Conservation (phyloP, 2,797 vertebrate species). For the Cirrhinus molitorella region DNA sequence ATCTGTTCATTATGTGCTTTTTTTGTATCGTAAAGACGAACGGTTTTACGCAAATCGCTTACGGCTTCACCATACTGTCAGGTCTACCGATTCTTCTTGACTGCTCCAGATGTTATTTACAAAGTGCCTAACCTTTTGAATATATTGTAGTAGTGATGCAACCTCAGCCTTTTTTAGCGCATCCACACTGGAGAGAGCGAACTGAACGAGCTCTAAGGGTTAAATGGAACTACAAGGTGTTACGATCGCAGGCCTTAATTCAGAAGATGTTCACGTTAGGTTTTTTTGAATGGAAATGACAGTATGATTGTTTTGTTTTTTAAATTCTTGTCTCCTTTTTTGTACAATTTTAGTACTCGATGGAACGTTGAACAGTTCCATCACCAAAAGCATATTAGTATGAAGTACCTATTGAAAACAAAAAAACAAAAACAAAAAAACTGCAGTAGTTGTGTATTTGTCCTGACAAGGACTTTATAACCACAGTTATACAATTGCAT, state of each 20-base stretch:
- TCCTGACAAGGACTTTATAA: constrained; percentile 50
- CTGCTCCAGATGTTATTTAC: constrained; percentile 86
- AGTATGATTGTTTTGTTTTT: constrained; percentile 62
- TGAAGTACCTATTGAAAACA: constrained; percentile 64
- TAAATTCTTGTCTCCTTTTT: constrained; percentile 52
- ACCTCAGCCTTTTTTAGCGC: constrained; percentile 78
- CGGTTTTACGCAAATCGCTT: constrained; percentile 75
- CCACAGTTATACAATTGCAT: constrained; percentile 69
- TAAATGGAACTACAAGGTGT: constrained; percentile 67
- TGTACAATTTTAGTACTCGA: constrained; percentile 61
- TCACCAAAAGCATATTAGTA: constrained; percentile 62
- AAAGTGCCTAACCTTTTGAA: constrained; percentile 96
- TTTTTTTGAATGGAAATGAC: constrained; percentile 58
- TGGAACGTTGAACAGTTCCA: constrained; percentile 53
- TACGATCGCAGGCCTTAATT: constrained; percentile 72
- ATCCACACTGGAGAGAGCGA: constrained; percentile 69
- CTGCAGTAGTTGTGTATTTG: constrained; percentile 64
- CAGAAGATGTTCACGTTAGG: constrained; percentile 64
- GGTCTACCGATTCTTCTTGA: constrained; percentile 82
- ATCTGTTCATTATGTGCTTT: constrained; percentile 81
- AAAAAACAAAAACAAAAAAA: constrained; percentile 29
- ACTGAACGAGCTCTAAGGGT: constrained; percentile 32
- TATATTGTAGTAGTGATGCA: constrained; percentile 83
- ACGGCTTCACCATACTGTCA: constrained; percentile 81
- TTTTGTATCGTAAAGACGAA: constrained; percentile 75